A percentile compares a stretch with the other conserved stretches of the same genome.
These are phyloP conservation scores for Delichon dasypus DNA, from an alignment of 2,797 vertebrate species.

Conservation along the genomic window DNA sequence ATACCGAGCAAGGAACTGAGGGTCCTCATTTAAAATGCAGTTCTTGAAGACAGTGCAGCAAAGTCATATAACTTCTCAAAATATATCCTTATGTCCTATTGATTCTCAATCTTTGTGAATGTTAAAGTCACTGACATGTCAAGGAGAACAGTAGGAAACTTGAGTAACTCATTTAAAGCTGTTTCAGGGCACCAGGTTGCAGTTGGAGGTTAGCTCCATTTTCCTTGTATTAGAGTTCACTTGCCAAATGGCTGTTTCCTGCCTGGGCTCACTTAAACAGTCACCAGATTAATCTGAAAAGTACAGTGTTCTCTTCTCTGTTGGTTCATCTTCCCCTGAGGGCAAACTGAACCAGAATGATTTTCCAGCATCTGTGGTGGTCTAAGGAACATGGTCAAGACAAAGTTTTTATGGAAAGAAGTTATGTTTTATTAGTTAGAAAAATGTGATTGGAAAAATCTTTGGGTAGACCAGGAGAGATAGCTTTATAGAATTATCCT, in stretches of 20 bases:
- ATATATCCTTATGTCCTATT: background rate
- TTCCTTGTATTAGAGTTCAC: background rate
- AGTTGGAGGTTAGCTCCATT: background rate
- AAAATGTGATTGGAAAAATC: background rate
- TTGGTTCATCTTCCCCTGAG: background rate
- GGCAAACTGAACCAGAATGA: background rate
- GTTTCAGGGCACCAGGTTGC: background rate
- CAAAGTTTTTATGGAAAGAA: background rate
- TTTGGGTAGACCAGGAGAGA: background rate
- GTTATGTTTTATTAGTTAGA: background rate
- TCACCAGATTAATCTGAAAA: background rate
- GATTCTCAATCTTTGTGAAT: background rate
- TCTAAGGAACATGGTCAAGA: background rate
- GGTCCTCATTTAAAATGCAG: background rate
- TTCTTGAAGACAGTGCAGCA: background rate
- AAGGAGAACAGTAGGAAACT: background rate
- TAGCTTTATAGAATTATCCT: background rate
- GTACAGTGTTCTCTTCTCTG: background rate
- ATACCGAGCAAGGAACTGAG: background rate
- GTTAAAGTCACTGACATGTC: background rate
- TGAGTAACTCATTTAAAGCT: background rate
- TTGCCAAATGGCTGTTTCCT: background rate
- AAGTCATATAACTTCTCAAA: background rate
- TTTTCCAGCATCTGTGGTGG: background rate
- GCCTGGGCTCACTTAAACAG: background rate